phyloP scores from a whole-genome alignment of 1,140 invertebrate genomes.

The Diabrotica undecimpunctata region DNA sequence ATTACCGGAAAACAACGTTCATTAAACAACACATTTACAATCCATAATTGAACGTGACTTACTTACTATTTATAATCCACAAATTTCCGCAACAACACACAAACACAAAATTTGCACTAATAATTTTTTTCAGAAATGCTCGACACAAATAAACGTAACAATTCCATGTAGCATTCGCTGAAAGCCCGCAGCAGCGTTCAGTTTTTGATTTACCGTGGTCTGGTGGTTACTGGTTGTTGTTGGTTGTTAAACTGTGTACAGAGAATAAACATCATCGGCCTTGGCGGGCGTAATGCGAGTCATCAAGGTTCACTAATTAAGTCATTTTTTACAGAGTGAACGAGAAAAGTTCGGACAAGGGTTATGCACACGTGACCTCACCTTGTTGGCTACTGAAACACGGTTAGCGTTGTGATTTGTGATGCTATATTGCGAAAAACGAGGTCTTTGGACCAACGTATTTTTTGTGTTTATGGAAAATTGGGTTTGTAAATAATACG shows the following conservation, averaged over 20 bases:
- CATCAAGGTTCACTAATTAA: conserved; percentile 1
- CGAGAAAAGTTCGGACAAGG: background rate
- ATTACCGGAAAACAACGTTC: too few relatives aligned
- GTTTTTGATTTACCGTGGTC: background rate
- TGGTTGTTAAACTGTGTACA: background rate
- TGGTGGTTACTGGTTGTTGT: background rate
- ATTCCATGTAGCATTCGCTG: background rate
- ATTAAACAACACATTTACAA: too few relatives aligned
- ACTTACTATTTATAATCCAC: too few relatives aligned
- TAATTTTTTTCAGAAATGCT: too few relatives aligned
- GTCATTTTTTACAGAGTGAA: background rate
- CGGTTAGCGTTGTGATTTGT: background rate
- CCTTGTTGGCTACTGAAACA: background rate
- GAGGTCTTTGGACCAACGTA: too few relatives aligned
- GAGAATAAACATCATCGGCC: background rate
- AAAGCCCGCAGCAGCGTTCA: background rate
- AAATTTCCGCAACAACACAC: too few relatives aligned
- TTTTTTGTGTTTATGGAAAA: too few relatives aligned
- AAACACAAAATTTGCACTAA: too few relatives aligned
- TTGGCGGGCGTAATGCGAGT: background rate
- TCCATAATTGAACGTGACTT: too few relatives aligned
- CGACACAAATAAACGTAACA: too few relatives aligned
- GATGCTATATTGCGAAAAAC: too few relatives aligned
- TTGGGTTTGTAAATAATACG: too few relatives aligned
- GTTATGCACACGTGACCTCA: background rate